Base-by-base conservation (phyloP, 2,113 vertebrate species). In the Myrmecophaga tridactyla region DNA sequence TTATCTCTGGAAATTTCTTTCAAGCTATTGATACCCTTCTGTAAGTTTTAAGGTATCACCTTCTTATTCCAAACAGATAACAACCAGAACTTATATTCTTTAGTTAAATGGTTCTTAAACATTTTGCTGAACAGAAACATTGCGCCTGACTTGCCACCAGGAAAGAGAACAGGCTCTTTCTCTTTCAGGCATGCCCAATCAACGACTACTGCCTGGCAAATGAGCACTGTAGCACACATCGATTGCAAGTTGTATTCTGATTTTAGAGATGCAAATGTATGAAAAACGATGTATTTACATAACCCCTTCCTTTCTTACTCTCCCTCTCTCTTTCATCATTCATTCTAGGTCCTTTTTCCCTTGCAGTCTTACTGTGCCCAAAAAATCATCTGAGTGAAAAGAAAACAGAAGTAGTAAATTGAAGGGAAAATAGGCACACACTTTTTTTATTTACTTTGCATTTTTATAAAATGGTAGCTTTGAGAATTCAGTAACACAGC, bases 401-500 rank as follows among this genome's bases (percentile, higher is more conserved):
- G 48, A 81, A 70, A 13, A 53, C 7, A 94, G 48, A 88, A 56
- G 21, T 39, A 93, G 21, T 69, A 41, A 73, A 70, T 70, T 70
- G 23, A 70, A 70, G n/a, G 23, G 46, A n/a, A 95, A 93, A 84
- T 46, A 56, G 48, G 76, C 29, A 58, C 18, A 23, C 23, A 43
- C 39, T 62, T 70, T 56, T 15, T 76, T n/a, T n/a, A n/a, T 89
- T 89, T 82, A 43, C 39, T 92, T 78, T 94, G 53, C 69, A 92
- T 89, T 95, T 95, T 91, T 83, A 77, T 91, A 62, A 29, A 93
- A 65, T 77, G 43, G n/a, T 65, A 85, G 51, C n/a, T 80, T 43
- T 85, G 78, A 92, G 84, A 67, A 92, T 77, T 91, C 43, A 81
- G 6, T 70, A 82, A 43, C 51, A 48, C 39, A 92, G 53, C 65